These are phyloP conservation scores for Folsomia manolachei DNA, from an alignment of 2,888 invertebrate genomes.

Conservation along the genomic window DNA sequence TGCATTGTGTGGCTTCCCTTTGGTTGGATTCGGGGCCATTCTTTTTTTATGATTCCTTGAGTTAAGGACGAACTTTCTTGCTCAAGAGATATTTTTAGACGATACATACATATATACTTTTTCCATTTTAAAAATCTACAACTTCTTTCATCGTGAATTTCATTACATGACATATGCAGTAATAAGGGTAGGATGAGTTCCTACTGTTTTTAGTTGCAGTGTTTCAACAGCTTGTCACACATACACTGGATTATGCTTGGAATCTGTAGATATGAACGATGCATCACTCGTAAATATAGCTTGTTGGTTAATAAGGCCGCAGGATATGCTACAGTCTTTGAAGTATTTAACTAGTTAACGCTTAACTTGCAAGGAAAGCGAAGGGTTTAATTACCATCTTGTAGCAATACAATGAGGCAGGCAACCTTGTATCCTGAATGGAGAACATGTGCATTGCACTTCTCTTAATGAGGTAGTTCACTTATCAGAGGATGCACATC, in stretches of 20 bases:
- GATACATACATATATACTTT: not conserved
- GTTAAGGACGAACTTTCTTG: not conserved
- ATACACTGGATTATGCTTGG: too few relatives aligned
- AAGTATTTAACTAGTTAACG: too few relatives aligned
- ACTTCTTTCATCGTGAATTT: not conserved
- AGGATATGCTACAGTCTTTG: too few relatives aligned
- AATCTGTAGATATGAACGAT: too few relatives aligned
- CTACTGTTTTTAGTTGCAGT: too few relatives aligned
- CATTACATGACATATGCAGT: too few relatives aligned
- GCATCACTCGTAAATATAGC: too few relatives aligned
- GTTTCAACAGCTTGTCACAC: too few relatives aligned
- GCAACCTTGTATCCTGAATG: not conserved
- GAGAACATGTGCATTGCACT: not conserved
- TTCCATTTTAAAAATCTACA: not conserved
- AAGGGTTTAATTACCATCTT: too few relatives aligned
- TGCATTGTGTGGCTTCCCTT: constrained; percentile 8
- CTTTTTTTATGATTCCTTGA: constrained; percentile 1
- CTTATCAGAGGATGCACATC: not conserved
- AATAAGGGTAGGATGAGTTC: too few relatives aligned
- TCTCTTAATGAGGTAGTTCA: not conserved
- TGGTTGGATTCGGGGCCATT: not conserved
- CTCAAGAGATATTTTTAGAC: constrained; percentile 10
- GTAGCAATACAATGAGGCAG: not conserved
- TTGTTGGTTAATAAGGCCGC: too few relatives aligned
- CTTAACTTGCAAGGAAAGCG: too few relatives aligned